Base-by-base conservation (phyloP, 2,888 invertebrate species). In the Yponomeuta evonymella region DNA sequence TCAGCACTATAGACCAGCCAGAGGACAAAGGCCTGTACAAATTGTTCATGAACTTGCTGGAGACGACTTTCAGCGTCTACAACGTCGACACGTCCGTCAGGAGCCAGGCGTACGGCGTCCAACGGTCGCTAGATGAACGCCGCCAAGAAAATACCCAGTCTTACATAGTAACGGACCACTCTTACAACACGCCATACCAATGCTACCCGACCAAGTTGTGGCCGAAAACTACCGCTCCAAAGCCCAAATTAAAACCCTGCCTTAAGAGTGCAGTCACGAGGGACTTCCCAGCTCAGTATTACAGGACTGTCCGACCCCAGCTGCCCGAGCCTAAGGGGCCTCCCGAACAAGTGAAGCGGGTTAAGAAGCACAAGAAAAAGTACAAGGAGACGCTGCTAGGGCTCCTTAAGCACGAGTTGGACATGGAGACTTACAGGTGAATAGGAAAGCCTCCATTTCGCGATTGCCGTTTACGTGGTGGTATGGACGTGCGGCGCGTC, bases 31-130 rank as follows among this genome's bases (percentile, higher is more conserved):
- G 78, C 11, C 65, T 89, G 0, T 88, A 86, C 69, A 84, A 85
- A 69, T 83, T 89, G 69, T 88, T 88, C 68, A 83, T 87, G 0
- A 85, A 90, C 75, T 70, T 89, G 10, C 67, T 89, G 4, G 82
- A 88, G 74, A 83, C 83, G 0, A 84, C 86, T 0, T 80, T 87
- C 0, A 83, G 76, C 70, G 81, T 80, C 1, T 84, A 82, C 67
- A 82, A 85, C 36, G 76, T 80, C 0, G 78, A 81, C 23, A 23
- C 23, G 23, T 23, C 23, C 66, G 70, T 77, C 0, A 75, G 79
- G 1, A 2, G 12, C 64, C 51, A 23, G 23, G 23, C 51, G 51
- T 12, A 6, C 11, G 51, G 10, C 6, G 2, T 8, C 51, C 51
- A 12, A 10, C 51, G 8, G 51, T 12, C 11, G 51, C 12, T 51